phyloP scores from a whole-genome alignment of 2,888 invertebrate species.

The Cistogaster globosa region DNA sequence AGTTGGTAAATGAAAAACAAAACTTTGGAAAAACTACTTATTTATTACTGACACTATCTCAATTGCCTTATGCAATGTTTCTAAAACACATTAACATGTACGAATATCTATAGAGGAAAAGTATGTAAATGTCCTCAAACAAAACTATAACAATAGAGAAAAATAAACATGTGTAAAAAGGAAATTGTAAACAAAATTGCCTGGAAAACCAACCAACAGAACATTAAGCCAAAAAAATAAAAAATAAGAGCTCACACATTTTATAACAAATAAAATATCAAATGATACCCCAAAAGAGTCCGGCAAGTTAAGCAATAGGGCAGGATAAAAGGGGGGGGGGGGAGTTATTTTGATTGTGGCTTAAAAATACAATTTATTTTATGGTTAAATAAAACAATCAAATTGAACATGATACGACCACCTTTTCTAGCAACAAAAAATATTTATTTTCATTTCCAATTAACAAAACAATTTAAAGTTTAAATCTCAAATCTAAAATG shows the following conservation, averaged over 20 bases:
- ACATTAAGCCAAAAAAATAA: slow-evolving; percentile 9
- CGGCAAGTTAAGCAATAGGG: neutral
- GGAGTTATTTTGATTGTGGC: slow-evolving; percentile 63
- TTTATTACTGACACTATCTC: slow-evolving; percentile 72
- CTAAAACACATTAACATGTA: slow-evolving; percentile 18
- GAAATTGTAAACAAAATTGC: slow-evolving; percentile 71
- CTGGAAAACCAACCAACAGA: slow-evolving; percentile 52
- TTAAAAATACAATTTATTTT: slow-evolving; percentile 70
- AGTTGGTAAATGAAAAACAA: neutral
- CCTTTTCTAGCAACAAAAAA: neutral
- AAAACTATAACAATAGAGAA: slow-evolving; percentile 41
- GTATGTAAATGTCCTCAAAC: slow-evolving; percentile 58
- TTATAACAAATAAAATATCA: slow-evolving; percentile 29
- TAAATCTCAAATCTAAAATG: slow-evolving; percentile 35
- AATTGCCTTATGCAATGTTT: slow-evolving; percentile 64
- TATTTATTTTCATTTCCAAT: slow-evolving; percentile 1
- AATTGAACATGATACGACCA: slow-evolving; percentile 12
- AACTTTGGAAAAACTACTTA: slow-evolving; percentile 59
- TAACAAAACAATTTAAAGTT: slow-evolving; percentile 30
- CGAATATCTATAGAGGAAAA: neutral
- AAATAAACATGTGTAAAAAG: slow-evolving; percentile 69
- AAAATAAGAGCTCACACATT: neutral
- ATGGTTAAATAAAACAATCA: slow-evolving; percentile 68
- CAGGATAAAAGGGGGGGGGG: neutral
- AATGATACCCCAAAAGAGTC: slow-evolving; percentile 26